Percentiles rank a stretch among this genome's conserved stretches.
These are phyloP conservation scores for Malacoraja senta DNA, from an alignment of 2,797 vertebrate species.

Conservation along the genomic window DNA sequence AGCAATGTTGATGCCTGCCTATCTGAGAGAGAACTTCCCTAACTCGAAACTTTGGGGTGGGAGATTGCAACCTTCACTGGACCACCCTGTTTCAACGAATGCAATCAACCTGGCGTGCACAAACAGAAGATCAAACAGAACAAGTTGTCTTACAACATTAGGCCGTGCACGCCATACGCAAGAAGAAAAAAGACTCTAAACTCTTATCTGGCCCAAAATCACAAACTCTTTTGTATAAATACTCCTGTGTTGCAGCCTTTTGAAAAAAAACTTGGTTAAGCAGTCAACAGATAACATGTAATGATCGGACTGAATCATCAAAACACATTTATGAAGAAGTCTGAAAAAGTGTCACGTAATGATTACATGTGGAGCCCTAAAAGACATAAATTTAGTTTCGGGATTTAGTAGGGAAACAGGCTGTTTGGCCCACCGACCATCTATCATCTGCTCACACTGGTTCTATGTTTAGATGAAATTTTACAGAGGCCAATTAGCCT, in stretches of 20 bases:
- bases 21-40: neutral
- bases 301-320: neutral
- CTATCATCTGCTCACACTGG: too few relatives aligned
- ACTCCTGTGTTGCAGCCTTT: neutral
- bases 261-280: neutral
- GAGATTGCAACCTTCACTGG: too few relatives aligned
- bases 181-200: neutral
- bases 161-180: too few relatives aligned
- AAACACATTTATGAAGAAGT: neutral
- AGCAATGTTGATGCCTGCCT: neutral
- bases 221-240: neutral
- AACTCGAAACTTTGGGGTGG: neutral
- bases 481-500: too few relatives aligned
- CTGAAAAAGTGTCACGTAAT: neutral
- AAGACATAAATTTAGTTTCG: neutral
- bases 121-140: too few relatives aligned
- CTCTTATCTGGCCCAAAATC: neutral
- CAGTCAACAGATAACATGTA: neutral
- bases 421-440: too few relatives aligned
- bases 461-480: too few relatives aligned
- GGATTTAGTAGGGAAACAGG: too few relatives aligned
- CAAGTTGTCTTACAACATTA: too few relatives aligned
- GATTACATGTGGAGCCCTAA: neutral
- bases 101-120: too few relatives aligned
- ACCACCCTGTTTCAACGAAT: too few relatives aligned